phyloP scores from a whole-genome alignment of 2,797 vertebrate species.

The Onychomys leucogaster region DNA sequence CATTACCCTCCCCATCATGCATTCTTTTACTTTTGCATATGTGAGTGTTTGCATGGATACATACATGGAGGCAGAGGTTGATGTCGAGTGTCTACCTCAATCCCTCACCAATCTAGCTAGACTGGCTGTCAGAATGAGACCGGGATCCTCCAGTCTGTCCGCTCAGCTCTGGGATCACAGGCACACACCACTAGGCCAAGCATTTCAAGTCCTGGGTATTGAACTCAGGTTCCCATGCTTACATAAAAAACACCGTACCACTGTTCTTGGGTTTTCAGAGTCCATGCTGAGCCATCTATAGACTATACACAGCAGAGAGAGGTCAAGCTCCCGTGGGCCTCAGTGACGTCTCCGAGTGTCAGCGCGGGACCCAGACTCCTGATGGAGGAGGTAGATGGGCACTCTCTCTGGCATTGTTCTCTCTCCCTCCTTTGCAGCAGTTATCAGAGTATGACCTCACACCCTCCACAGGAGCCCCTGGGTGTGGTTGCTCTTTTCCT shows the following conservation, averaged over 20 bases:
- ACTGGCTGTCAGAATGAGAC: neutral
- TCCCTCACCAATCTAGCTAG: neutral
- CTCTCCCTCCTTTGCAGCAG: rapidly evolving
- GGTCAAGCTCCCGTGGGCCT: neutral
- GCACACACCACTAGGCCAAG: neutral
- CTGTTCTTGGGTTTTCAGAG: neutral
- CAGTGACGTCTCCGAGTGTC: neutral
- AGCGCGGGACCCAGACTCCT: neutral
- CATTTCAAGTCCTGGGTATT: neutral
- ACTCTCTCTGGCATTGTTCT: neutral
- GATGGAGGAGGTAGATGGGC: rapidly evolving
- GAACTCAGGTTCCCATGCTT: neutral
- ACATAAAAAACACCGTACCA: no score
- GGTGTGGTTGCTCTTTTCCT: neutral
- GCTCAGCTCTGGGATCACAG: neutral
- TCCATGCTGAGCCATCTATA: rapidly evolving
- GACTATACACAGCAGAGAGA: neutral
- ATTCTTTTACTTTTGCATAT: neutral
- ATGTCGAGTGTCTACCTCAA: neutral
- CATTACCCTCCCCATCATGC: neutral
- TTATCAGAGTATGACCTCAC: conserved; percentile 24
- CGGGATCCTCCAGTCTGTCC: neutral
- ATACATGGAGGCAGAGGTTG: neutral
- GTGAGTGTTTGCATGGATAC: neutral
- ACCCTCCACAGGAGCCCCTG: neutral